Percentiles rank a stretch among this genome's conserved stretches.
phyloP scores from a whole-genome alignment of 2,888 invertebrate genomes.

The Calliopum simillimum region DNA sequence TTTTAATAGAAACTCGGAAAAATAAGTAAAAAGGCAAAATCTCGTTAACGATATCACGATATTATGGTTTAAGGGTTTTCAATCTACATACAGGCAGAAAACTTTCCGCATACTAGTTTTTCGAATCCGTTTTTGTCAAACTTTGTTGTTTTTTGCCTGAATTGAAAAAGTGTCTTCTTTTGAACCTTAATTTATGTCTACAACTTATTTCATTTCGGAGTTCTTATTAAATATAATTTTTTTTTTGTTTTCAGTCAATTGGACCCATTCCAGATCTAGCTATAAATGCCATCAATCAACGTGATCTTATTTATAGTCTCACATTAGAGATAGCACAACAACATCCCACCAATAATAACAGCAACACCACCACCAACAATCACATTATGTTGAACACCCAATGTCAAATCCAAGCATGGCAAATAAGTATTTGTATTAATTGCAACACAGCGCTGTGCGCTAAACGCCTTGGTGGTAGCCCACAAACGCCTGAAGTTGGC shows the following conservation, averaged over 20 bases:
- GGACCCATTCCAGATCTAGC: conserved; percentile 60
- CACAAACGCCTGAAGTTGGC: not conserved
- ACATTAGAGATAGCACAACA: conserved; percentile 49
- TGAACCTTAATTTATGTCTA: too few species aligned
- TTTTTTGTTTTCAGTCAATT: conserved; percentile 54
- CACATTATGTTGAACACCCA: conserved; percentile 21
- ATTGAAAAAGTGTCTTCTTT: too few species aligned
- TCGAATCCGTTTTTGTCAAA: too few species aligned
- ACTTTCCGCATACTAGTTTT: too few species aligned
- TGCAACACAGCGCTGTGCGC: conserved; percentile 62
- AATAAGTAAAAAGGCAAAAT: too few species aligned
- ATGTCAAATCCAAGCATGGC: conserved; percentile 53
- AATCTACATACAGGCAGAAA: too few species aligned
- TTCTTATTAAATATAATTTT: not conserved
- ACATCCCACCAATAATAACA: not conserved
- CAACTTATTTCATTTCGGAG: too few species aligned
- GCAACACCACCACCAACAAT: conserved; percentile 29
- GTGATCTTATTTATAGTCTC: conserved; percentile 57
- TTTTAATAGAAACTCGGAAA: too few species aligned
- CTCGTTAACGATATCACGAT: too few species aligned
- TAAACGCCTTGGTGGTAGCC: conserved; percentile 47
- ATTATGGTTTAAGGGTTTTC: too few species aligned
- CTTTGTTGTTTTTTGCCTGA: too few species aligned
- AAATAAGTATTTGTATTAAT: conserved; percentile 62
- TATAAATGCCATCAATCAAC: conserved; percentile 57